Conservation (phyloP, 1,140 invertebrate genomes). For the Polypedilum vanderplanki region DNA sequence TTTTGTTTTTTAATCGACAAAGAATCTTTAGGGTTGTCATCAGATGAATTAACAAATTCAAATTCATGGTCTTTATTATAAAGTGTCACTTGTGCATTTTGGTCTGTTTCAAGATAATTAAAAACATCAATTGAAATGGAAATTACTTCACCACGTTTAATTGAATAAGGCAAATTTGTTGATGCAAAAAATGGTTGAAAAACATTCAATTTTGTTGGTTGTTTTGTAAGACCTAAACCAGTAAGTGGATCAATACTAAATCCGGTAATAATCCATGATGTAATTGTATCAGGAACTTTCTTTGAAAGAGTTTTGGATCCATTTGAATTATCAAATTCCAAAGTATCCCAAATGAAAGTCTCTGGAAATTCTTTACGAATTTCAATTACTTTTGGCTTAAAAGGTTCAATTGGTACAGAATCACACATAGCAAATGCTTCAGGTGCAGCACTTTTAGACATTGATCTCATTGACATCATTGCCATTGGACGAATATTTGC, state of each 20-base stretch:
- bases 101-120: background rate
- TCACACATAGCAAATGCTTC: background rate
- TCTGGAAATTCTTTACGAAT: conserved; percentile 27
- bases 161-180: conserved; percentile 68
- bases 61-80: background rate
- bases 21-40: background rate
- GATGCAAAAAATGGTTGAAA: conserved; percentile 78
- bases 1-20: conserved; percentile 40
- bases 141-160: conserved; percentile 55
- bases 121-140: background rate
- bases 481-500: too few species aligned
- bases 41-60: background rate
- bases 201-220: conserved; percentile 64
- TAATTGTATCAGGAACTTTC: conserved; percentile 71
- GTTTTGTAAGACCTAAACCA: conserved; percentile 74
- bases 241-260: conserved; percentile 80
- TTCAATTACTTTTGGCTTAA: background rate
- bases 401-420: background rate
- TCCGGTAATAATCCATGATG: conserved; percentile 85
- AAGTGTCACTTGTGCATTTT: background rate
- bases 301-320: conserved; percentile 36
- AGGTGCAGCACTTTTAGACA: background rate
- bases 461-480: background rate
- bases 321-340: background rate
- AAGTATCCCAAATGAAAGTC: background rate